Percentiles rank a stretch among this genome's conserved stretches.
These are phyloP conservation scores for Drosophila truncata DNA, from an alignment of 1,140 invertebrate genomes.

Conservation along the genomic window DNA sequence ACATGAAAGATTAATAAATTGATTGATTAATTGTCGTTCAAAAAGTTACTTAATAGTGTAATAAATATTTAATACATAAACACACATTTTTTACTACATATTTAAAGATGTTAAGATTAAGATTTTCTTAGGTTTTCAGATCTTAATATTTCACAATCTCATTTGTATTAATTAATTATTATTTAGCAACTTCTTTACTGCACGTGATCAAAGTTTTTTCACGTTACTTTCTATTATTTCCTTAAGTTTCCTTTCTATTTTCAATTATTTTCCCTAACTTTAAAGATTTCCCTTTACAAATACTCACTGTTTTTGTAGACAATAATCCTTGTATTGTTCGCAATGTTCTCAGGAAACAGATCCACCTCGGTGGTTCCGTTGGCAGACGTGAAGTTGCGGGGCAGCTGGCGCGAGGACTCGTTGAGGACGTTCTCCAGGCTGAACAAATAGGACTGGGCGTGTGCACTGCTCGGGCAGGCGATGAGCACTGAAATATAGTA, in stretches of 20 bases:
- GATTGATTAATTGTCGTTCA: no score
- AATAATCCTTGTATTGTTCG: conserved; percentile 67
- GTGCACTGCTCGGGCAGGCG: conserved; percentile 48
- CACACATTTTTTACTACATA: background rate
- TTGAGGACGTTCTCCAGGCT: conserved; percentile 72
- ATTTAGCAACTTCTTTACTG: background rate
- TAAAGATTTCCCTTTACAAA: background rate
- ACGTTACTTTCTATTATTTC: background rate
- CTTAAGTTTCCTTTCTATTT: background rate
- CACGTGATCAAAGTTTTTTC: background rate
- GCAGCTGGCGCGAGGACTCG: conserved; percentile 47
- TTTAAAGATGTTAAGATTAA: no score
- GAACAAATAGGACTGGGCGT: conserved; percentile 74
- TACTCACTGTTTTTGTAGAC: conserved; percentile 75
- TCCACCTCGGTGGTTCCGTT: conserved; percentile 54
- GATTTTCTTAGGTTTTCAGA: no score
- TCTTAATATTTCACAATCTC: background rate
- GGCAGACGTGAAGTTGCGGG: conserved; percentile 51
- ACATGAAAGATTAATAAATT: background rate
- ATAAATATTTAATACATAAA: background rate
- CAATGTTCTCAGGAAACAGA: conserved; percentile 35
- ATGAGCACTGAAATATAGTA: conserved; percentile 74
- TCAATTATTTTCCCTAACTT: background rate
- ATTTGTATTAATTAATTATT: background rate
- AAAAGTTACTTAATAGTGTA: background rate